Evolutionary conservation across 2,113 vertebrate genomes (phyloP), one percentile per base, ranked within the genome.

Genomic region (Setophaga coronata): DNA sequence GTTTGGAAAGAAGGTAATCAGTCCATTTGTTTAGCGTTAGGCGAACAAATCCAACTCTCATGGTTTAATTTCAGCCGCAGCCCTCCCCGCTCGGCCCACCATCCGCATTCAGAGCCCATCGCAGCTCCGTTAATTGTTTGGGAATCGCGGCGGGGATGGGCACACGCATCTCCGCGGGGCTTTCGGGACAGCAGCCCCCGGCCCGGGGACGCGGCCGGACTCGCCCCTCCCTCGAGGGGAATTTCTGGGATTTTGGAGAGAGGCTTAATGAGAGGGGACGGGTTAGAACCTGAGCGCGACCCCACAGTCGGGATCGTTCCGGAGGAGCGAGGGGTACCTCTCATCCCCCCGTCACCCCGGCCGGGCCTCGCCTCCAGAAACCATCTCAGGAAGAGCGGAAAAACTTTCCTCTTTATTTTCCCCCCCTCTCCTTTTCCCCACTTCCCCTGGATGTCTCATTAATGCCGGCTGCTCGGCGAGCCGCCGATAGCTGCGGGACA

Each of bases 1-100:
- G 82, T 98, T 98, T 98, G 98, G 98, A 98, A 97, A 97, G 97
- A 98, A 97, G 97, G 96, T 96, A 98, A 98, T 98, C 98, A 98
- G 97, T 96, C 96, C 97, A 97, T 98, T 97, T 98, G 94, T 98
- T 96, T 97, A 97, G 95, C 94, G 98, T 95, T 97, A 97, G 96
- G 95, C 45, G 96, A 97, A 96, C 97, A 98, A 98, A 98, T 98
- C 98, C 97, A 97, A 91, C 91, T 92, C 94, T 82, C 87, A 91
- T 42, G 97, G 87, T 97, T 95, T 97, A 89, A 96, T 97, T 96
- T 97, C 92, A 94, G 95, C 67, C 67, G 70, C 76, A 80, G 78
- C 58, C 14, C 43, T 25, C 11, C 33, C 54, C 82, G 50, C 54
- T 74, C n/a, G 14, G 3, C 33, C 77, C 89, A 80, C 71, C 54